Evolutionary conservation across 1,140 invertebrate species (phyloP).

Genomic region (Phenacoccus solenopsis): DNA sequence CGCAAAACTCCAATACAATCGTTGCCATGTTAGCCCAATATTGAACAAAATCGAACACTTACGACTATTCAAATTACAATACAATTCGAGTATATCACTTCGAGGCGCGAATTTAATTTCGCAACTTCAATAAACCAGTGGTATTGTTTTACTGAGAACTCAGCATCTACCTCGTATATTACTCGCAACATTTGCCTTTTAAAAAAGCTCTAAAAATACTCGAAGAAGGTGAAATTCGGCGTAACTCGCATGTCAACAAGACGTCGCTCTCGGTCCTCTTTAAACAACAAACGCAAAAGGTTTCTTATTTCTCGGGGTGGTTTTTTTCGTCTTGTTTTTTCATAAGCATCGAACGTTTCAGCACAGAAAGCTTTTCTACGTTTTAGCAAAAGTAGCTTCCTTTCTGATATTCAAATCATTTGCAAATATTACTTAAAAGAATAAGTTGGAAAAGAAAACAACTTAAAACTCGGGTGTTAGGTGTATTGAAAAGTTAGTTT

Average conservation of each 20-base stretch:
- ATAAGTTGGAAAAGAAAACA: conserved; percentile 13
- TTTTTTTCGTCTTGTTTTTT: not conserved
- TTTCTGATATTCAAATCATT: conserved; percentile 18
- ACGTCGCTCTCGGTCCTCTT: not conserved
- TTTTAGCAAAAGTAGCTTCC: conserved; percentile 13
- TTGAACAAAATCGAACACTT: too few relatives aligned
- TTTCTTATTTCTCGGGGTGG: not conserved
- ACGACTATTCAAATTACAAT: too few relatives aligned
- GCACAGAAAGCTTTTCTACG: conserved; percentile 10
- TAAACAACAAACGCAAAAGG: not conserved
- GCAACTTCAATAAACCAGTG: not conserved
- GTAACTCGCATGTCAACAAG: not conserved
- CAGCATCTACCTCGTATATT: not conserved
- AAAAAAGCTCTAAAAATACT: not conserved
- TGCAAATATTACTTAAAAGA: conserved; percentile 18
- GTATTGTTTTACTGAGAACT: not conserved
- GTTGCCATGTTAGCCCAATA: too few relatives aligned
- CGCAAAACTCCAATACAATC: too few relatives aligned
- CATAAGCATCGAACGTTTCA: not conserved
- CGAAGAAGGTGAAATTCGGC: not conserved
- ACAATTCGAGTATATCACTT: too few relatives aligned
- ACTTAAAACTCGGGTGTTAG: conserved; percentile 14
- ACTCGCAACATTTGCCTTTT: conserved; percentile 8
- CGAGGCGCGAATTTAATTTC: not conserved
- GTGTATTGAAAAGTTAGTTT: conserved; percentile 15